These are phyloP conservation scores for Drosophila pullipes DNA, from an alignment of 2,888 invertebrate species.

Conservation along the genomic window DNA sequence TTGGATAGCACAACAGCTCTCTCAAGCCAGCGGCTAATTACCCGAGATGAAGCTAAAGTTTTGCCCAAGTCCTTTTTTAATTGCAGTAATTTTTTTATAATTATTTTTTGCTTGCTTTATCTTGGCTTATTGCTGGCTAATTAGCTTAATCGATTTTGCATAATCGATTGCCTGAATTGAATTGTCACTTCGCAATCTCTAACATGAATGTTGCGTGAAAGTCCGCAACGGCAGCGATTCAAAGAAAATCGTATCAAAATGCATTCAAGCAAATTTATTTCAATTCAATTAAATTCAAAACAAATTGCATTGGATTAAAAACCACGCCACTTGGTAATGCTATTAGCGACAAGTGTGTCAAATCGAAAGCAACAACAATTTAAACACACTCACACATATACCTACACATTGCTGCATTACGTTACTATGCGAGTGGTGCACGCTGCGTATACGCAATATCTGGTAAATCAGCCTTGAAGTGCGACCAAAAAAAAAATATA, in stretches of 20 bases:
- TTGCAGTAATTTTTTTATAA: constrained; percentile 20
- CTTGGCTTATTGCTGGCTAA: constrained; percentile 39
- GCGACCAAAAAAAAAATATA: constrained; percentile 32
- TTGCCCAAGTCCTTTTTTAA: constrained; percentile 10
- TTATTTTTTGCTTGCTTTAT: constrained; percentile 20
- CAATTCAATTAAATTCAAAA: constrained; percentile 29
- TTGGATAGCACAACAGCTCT: constrained; percentile 1
- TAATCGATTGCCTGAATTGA: constrained; percentile 51
- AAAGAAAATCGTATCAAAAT: constrained; percentile 39
- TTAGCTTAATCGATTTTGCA: constrained; percentile 61
- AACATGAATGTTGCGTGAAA: constrained; percentile 64
- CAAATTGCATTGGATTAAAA: constrained; percentile 46
- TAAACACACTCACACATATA: not conserved
- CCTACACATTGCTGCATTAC: not conserved
- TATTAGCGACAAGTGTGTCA: constrained; percentile 66
- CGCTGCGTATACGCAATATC: constrained; percentile 72
- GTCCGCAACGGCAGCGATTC: constrained; percentile 42
- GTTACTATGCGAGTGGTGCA: constrained; percentile 51
- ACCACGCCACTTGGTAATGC: constrained; percentile 59
- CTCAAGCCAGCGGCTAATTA: constrained; percentile 37
- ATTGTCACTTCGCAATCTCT: constrained; percentile 53
- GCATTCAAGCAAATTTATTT: constrained; percentile 44
- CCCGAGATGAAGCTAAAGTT: constrained; percentile 6
- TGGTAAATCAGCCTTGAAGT: constrained; percentile 54
- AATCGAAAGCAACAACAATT: constrained; percentile 44